Percentiles rank a stretch among this genome's conserved stretches.
These are phyloP conservation scores for Saccopteryx bilineata DNA, from an alignment of 2,113 vertebrate genomes.

Conservation along the genomic window DNA sequence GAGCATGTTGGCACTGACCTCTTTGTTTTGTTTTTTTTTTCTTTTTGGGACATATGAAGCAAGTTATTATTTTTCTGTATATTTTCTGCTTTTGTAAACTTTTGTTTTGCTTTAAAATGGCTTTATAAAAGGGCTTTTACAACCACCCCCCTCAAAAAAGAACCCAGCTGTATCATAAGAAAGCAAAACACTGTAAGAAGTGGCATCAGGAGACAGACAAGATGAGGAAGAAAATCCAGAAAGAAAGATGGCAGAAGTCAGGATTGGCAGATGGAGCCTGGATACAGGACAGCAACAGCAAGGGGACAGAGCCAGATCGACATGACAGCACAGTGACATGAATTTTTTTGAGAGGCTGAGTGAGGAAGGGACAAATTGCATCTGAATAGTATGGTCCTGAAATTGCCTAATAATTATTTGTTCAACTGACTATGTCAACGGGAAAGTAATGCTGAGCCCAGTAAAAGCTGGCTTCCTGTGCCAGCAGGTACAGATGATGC, in stretches of 20 bases:
- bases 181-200: not conserved
- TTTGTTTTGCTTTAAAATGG: conserved; percentile 91
- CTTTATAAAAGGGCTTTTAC: conserved; percentile 91
- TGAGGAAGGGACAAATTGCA: not conserved
- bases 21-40: conserved; percentile 82
- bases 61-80: conserved; percentile 91
- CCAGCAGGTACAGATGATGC: not conserved
- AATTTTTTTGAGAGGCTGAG: not conserved
- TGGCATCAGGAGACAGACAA: conserved; percentile 17
- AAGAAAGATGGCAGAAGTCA: not conserved
- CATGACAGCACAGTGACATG: not conserved
- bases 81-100: conserved; percentile 92
- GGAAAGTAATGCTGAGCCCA: conserved; percentile 8
- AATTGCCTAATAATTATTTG: not conserved
- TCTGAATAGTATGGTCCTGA: not conserved
- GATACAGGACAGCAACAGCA: not conserved
- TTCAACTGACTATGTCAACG: not conserved
- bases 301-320: not conserved
- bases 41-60: conserved; percentile 90
- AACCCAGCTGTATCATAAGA: not conserved
- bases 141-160: conserved; percentile 80
- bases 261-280: not conserved
- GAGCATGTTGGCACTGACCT: conserved; percentile 91
- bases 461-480: not conserved
- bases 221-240: not conserved